Percentiles rank a stretch among this genome's conserved stretches.
Evolutionary conservation across 2,888 invertebrate species (phyloP).

Genomic region (Hydrotaea cyrtoneurina): DNA sequence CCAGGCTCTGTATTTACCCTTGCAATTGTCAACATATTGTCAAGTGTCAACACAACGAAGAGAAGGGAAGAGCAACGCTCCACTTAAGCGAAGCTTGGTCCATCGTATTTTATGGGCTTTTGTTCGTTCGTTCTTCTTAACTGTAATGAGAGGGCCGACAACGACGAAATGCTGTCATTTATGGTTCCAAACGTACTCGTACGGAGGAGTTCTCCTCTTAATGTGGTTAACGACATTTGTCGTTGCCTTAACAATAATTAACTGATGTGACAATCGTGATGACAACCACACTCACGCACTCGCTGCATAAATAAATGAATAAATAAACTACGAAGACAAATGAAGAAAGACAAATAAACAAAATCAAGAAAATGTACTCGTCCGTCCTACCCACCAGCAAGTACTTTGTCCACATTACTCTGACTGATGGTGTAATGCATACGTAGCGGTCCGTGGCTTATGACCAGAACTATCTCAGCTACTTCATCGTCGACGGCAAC

Average conservation of each 20-base stretch:
- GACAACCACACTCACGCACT: conserved; percentile 21
- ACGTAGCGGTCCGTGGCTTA: not conserved
- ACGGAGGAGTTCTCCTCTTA: not conserved
- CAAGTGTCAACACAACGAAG: conserved; percentile 50
- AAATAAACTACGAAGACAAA: conserved; percentile 37
- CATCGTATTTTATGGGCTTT: not conserved
- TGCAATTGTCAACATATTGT: conserved; percentile 49
- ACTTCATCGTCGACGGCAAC: not conserved
- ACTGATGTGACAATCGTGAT: conserved; percentile 56
- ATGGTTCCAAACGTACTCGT: not conserved
- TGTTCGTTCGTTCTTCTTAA: not conserved
- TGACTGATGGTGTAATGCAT: not conserved
- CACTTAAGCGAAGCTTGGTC: no score
- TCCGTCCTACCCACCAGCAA: not conserved
- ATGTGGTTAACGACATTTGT: conserved; percentile 16
- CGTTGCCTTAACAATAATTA: conserved; percentile 36
- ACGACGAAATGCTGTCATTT: not conserved
- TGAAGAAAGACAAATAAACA: conserved; percentile 36
- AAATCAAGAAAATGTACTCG: conserved; percentile 5
- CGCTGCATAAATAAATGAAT: not conserved
- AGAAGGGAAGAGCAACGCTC: not conserved
- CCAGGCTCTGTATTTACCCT: conserved; percentile 40
- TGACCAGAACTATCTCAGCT: not conserved
- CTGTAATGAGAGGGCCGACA: not conserved
- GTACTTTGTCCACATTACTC: not conserved